Evolutionary conservation across 2,888 invertebrate species (phyloP), one percentile per base, ranked within the genome.

Genomic region (Ormyrus thymus): DNA sequence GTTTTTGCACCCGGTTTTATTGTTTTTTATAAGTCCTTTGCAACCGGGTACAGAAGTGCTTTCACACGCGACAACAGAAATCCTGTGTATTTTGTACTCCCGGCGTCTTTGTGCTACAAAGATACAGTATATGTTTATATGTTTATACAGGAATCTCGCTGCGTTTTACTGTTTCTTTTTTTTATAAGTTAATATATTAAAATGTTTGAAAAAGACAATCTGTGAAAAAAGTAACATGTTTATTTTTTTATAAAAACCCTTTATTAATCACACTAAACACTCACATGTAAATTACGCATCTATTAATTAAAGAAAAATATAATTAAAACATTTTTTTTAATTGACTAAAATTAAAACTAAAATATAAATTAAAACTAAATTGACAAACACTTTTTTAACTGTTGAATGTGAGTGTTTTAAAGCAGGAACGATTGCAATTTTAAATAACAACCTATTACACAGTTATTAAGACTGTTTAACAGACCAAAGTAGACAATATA

Each of bases 111-210:
- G 78, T 76, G 74, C 62, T 81, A 59, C 69, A 76, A 79, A 82
- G 72, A 79, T 82, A 76, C 61, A 77, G 76, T 81, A 78, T 77
- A 80, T 76, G 82, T 83, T 83, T 81, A 73, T 82, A 83, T 81
- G 73, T 83, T 83, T 83, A 81, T 76, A 82, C 78, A 78, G 74
- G 76, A 70, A 78, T 66, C 59, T 80, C 61, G 62, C 78, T 78
- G 74, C 48, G 77, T 80, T 76, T 76, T 70, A 66, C 51, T 78
- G 72, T 80, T 76, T 74, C 51, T 62, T 71, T 76, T 79, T 80
- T 80, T 71, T 77, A 77, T 80, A 76, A 79, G 68, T 78, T 78
- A 78, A 78, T 74, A 78, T 74, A 78, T 74, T 73, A 78, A 73
- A 78, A 50, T 78, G 73, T 69, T 78, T 78, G 69, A 78, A 78